Base-by-base conservation (phyloP, 2,797 vertebrate genomes). In the Sorex maritimensis region DNA sequence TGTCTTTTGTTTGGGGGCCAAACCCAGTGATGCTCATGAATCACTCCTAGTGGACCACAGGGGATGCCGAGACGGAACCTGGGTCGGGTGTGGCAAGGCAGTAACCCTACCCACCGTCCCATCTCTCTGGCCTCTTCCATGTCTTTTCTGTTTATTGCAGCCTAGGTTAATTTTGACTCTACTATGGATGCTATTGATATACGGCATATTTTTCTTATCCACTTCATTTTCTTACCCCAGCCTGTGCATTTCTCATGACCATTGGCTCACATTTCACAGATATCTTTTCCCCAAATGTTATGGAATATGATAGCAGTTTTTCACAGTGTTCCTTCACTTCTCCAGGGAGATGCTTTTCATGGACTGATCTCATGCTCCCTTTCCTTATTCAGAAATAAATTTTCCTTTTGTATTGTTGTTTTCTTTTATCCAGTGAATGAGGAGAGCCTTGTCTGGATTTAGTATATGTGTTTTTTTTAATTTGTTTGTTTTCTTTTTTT, bases 101-200 rank as follows among this genome's bases (percentile, higher is more conserved):
- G 52, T 13, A 3, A 17, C 15, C 52, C 52, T 17, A 55, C 52
- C 11, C 15, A 17, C 52, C 11, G 15, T 55, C 11, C 52, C 11
- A 55, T 55, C 52, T 13, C 10, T 55, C 52, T 17, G 11, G 52
- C 15, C 52, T 13, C 52, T 6, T 55, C 52, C 52, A 55, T 55
- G 11, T 55, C 12, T 78, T 93, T 95, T 84, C 71, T 93, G 13
- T 87, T 63, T 87, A 69, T 44, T 77, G 15, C 46, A 85, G 17
- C 17, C 85, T 23, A 23, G 81, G 13, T 85, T 24, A 88, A 58
- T 81, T 89, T 95, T 19, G 28, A 81, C 85, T 85, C 19, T 79
- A 3, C 58, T 86, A 72, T 38, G 82, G 84, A 75, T 2, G 14
- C 72, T 78, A 28, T 90, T 71, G 82, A 61, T 63, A 80, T 94